Evolutionary conservation across 2,113 vertebrate genomes (phyloP).

Genomic region (Ciconia stormi): DNA sequence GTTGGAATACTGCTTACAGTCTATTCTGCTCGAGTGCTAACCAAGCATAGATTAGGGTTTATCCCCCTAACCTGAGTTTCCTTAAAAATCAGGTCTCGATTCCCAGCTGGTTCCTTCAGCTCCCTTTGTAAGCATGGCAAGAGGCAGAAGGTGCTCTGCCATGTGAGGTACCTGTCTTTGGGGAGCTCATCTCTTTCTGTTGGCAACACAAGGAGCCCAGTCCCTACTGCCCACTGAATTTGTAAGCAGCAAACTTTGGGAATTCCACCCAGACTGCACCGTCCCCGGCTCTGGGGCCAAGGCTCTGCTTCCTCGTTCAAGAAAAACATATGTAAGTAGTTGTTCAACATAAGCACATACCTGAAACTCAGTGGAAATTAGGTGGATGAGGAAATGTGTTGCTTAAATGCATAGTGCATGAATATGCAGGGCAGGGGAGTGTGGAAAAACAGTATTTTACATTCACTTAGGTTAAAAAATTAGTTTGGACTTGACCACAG

Average conservation of each 20-base stretch:
- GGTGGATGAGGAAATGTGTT: background rate
- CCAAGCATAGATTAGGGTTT: background rate
- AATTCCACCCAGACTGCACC: background rate
- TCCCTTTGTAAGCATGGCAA: background rate
- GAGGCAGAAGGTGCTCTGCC: background rate
- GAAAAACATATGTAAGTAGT: slow-evolving; percentile 34
- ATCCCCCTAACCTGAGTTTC: background rate
- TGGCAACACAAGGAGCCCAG: background rate
- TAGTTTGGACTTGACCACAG: background rate
- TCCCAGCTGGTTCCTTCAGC: background rate
- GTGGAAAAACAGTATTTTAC: background rate
- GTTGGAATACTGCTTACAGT: background rate
- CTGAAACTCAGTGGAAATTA: slow-evolving; percentile 17
- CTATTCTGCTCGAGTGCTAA: background rate
- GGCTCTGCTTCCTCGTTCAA: background rate
- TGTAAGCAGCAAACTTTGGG: background rate
- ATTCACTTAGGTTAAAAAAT: background rate
- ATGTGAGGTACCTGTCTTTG: background rate
- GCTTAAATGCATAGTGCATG: background rate
- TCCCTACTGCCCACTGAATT: background rate
- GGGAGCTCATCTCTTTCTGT: background rate
- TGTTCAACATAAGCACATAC: background rate
- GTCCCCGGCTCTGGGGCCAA: background rate
- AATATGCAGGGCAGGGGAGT: background rate
- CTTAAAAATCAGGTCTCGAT: background rate